These are phyloP conservation scores for Cardiocondyla obscurior DNA, from an alignment of 1,140 invertebrate genomes.

Conservation along the genomic window DNA sequence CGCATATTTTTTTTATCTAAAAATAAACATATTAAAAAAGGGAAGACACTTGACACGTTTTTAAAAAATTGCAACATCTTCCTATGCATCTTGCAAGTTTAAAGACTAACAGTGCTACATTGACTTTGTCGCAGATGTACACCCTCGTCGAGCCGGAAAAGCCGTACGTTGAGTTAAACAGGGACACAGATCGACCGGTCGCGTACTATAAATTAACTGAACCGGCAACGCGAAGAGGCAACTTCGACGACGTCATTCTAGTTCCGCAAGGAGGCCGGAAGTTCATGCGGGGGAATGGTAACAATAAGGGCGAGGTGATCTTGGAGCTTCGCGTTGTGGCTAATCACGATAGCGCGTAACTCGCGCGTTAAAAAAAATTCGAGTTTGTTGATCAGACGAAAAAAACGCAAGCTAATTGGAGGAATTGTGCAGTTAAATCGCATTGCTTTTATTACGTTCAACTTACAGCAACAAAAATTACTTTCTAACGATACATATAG, in stretches of 20 bases:
- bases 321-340: conserved; percentile 79
- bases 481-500: conserved; percentile 69
- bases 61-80: too few species aligned
- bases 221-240: conserved; percentile 63
- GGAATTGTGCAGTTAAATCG: conserved; percentile 32
- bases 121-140: conserved; percentile 60
- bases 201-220: conserved; percentile 73
- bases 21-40: too few species aligned
- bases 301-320: conserved; percentile 78
- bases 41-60: too few species aligned
- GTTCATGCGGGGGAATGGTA: conserved; percentile 72
- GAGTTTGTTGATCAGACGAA: not conserved
- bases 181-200: conserved; percentile 67
- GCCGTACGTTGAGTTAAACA: conserved; percentile 62
- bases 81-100: too few species aligned
- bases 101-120: not conserved
- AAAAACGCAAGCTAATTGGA: not conserved
- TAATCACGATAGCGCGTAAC: conserved; percentile 70
- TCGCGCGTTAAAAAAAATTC: not conserved
- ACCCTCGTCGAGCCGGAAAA: conserved; percentile 64
- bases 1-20: too few species aligned
- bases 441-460: conserved; percentile 71
- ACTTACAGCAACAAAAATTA: conserved; percentile 74
- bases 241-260: conserved; percentile 67
- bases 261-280: conserved; percentile 72